These are phyloP conservation scores for Sapayoa aenigma DNA, from an alignment of 2,113 vertebrate species.

Conservation along the genomic window DNA sequence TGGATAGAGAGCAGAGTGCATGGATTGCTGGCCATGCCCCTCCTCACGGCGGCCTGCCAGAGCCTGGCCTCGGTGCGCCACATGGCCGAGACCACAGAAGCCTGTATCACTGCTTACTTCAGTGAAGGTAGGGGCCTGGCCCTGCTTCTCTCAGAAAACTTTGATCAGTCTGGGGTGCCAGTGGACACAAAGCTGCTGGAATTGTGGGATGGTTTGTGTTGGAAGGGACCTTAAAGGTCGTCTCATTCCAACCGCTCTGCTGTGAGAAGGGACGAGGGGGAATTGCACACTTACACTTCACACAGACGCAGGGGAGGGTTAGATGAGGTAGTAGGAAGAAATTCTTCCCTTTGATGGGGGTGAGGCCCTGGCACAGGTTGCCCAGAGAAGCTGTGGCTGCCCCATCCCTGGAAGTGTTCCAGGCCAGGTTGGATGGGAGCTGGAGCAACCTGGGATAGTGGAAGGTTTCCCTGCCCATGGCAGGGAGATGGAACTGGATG, in stretches of 20 bases:
- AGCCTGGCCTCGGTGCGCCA: slow-evolving; percentile 92
- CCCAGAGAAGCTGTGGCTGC: not conserved
- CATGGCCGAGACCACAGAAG: slow-evolving; percentile 92
- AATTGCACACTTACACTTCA: not conserved
- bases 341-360: not conserved
- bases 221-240: not conserved
- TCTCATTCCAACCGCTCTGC: not conserved
- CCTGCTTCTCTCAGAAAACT: not conserved
- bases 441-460: not conserved
- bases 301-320: not conserved
- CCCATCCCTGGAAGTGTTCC: not conserved
- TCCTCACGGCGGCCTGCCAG: slow-evolving; percentile 88
- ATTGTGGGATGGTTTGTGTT: not conserved
- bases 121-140: slow-evolving; percentile 70
- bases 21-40: slow-evolving; percentile 84
- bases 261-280: accelerated
- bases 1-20: slow-evolving; percentile 85
- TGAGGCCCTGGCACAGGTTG: not conserved
- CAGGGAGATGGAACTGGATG: not conserved
- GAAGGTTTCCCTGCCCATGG: not conserved
- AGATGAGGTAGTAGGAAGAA: not conserved
- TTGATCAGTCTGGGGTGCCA: accelerated
- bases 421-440: not conserved
- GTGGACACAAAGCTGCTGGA: accelerated
- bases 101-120: slow-evolving; percentile 91